Evolutionary conservation across 1,140 invertebrate species (phyloP), one percentile per base, ranked within the genome.

Genomic region (Venturia canescens): DNA sequence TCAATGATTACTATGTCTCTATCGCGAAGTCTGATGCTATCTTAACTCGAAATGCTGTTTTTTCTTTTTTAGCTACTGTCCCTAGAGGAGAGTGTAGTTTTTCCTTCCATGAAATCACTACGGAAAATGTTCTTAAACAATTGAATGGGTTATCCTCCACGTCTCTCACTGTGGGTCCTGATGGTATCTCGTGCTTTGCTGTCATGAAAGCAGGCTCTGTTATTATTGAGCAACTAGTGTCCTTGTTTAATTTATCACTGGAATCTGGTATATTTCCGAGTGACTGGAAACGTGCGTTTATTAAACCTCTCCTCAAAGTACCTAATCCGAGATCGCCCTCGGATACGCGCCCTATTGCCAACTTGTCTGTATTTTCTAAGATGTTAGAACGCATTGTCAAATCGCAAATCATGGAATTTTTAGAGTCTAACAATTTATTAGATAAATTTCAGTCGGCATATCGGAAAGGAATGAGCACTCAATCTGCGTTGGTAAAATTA

Each of bases 401-500:
- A 29, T 23, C 44, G 0, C 79, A 70, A 27, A 5, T 81, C 6
- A 4, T 4, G 0, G 15, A 1, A 1, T 83, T 67, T 23, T 18
- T 80, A 1, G 34, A 63, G 0, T 15, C 57, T 16, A 26, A 80
- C 6, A 23, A 44, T 18, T 26, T 79, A 27, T 29, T 81, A 7
- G 66, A 80, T 69, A 34, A 27, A 0, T 50, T 9, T 11, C 84
- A 83, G 29, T 82, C 72, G 0, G 82, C 80, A 0, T 84, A 76
- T 66, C 13, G 82, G 1, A n/a, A 11, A 3, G 50, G 76, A 6
- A 72, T 66, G 27, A 82, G 82, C 27, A 82, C 82, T 0, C 74
- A 82, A 16, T 66, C 84, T 1, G 80, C 82, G 0, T 48, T 85
- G 3, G n/a, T 82, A 5, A 21, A 48, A n/a, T 18, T 85, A 1